Evolutionary conservation across 2,113 vertebrate genomes (phyloP).

Genomic region (Oncorhynchus keta): DNA sequence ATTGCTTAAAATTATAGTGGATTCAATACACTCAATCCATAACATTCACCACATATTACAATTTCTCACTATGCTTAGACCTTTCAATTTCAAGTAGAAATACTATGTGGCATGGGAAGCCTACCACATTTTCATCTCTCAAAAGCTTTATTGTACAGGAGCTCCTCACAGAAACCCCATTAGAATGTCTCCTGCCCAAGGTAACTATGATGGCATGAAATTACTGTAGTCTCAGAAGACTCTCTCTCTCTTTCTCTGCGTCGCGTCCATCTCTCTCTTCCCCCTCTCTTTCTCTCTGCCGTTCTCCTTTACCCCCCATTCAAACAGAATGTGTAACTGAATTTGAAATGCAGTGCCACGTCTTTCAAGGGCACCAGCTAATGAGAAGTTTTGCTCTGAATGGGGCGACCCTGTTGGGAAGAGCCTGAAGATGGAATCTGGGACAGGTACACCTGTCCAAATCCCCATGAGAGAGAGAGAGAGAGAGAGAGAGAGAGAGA

Average conservation of each 20-base stretch:
- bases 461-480: neutral
- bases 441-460: conserved; percentile 34
- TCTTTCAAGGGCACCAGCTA: conserved; percentile 75
- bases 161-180: conserved; percentile 60
- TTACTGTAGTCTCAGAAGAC: conserved; percentile 67
- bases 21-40: neutral
- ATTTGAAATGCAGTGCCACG: conserved; percentile 72
- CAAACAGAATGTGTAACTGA: conserved; percentile 80
- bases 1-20: no score
- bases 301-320: conserved; percentile 67
- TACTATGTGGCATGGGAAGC: conserved; percentile 6
- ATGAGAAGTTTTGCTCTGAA: conserved; percentile 74
- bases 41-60: neutral
- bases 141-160: conserved; percentile 60
- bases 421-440: conserved; percentile 57
- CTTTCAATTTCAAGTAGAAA: conserved; percentile 5
- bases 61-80: neutral
- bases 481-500: neutral
- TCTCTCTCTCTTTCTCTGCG: conserved; percentile 19
- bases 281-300: conserved; percentile 45
- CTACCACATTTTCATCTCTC: conserved; percentile 46
- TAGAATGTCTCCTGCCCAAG: conserved; percentile 63
- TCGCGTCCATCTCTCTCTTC: conserved; percentile 13
- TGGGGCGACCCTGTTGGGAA: conserved; percentile 59
- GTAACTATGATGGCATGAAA: conserved; percentile 70